phyloP scores from a whole-genome alignment of 2,797 vertebrate species.

The Brachyrhaphis roseni region DNA sequence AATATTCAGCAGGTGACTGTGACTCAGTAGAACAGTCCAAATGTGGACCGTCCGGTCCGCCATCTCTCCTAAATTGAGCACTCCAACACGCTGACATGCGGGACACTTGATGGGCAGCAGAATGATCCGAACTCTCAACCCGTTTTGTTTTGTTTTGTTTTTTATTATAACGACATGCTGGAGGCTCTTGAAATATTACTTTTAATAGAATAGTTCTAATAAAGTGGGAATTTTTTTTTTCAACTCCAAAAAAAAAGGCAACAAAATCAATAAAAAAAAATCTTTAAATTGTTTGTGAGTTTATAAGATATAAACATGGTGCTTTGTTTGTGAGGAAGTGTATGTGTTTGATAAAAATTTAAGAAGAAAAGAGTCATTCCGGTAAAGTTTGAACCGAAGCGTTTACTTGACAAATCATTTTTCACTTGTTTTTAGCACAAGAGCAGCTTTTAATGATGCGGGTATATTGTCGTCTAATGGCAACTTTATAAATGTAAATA shows the following conservation, averaged over 20 bases:
- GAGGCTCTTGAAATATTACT: conserved; percentile 83
- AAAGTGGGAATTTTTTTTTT: conserved; percentile 59
- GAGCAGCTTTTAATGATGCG: conserved; percentile 56
- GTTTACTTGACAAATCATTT: conserved; percentile 59
- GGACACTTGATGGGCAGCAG: conserved; percentile 69
- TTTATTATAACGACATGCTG: conserved; percentile 73
- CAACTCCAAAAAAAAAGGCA: background rate
- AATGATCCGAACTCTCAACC: conserved; percentile 62
- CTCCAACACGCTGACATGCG: conserved; percentile 74
- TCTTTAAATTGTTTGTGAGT: conserved; percentile 80
- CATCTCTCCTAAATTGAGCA: conserved; percentile 79
- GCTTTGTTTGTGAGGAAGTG: conserved; percentile 74
- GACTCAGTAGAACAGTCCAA: conserved; percentile 78
- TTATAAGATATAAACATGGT: conserved; percentile 83
- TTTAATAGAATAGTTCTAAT: conserved; percentile 83
- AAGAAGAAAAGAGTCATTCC: conserved; percentile 66
- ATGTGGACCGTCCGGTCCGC: conserved; percentile 56
- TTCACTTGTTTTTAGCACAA: conserved; percentile 47
- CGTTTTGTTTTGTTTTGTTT: background rate
- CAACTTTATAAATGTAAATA: conserved; percentile 80
- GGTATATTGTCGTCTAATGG: conserved; percentile 72
- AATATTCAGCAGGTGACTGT: conserved; percentile 89
- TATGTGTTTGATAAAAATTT: conserved; percentile 78
- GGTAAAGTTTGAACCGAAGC: conserved; percentile 51
- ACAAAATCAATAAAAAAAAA: conserved; percentile 34